These are phyloP conservation scores for Idaea straminata DNA, from an alignment of 2,888 invertebrate species.

Conservation along the genomic window DNA sequence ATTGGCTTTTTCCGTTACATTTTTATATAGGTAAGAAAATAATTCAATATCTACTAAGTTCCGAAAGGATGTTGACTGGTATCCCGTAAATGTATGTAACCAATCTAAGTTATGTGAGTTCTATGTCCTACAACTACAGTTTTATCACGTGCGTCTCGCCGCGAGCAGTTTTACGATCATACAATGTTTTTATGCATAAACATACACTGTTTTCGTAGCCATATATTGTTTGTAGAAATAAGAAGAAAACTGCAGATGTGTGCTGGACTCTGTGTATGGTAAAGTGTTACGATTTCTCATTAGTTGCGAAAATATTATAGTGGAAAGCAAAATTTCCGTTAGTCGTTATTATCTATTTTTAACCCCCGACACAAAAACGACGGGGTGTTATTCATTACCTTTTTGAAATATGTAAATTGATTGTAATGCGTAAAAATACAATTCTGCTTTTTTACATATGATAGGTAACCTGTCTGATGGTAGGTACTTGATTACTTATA, in stretches of 20 bases:
- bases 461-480: too few relatives aligned
- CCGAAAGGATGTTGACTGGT: background rate
- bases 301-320: background rate
- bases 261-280: background rate
- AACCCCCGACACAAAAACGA: too few relatives aligned
- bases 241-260: background rate
- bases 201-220: background rate
- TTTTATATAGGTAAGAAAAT: background rate
- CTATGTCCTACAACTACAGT: background rate
- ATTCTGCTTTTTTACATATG: too few relatives aligned
- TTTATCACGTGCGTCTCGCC: background rate
- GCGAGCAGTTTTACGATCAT: background rate
- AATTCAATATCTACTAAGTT: background rate
- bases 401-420: too few relatives aligned
- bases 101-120: background rate
- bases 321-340: background rate
- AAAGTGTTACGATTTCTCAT: background rate
- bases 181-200: constrained; percentile 1
- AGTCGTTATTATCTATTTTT: too few relatives aligned
- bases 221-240: background rate
- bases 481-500: too few relatives aligned
- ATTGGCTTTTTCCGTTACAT: background rate
- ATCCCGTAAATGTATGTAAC: background rate
- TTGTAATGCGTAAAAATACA: too few relatives aligned
- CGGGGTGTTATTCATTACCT: too few relatives aligned